Base-by-base conservation (phyloP, 2,888 invertebrate genomes). In the Leuctra nigra region DNA sequence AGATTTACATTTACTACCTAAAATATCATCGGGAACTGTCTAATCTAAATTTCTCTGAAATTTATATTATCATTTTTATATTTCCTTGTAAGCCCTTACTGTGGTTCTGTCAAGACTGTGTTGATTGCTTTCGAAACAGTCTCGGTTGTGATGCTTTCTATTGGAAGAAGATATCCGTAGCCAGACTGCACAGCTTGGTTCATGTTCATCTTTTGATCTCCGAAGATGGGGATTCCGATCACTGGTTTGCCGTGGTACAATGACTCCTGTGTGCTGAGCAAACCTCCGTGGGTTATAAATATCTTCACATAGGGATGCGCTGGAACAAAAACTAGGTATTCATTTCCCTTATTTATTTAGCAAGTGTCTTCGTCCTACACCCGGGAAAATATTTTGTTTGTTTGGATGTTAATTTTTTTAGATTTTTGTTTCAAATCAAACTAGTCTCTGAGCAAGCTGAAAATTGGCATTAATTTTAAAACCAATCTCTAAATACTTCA, bases 261-360 rank as follows among this genome's bases (percentile, higher is more conserved):
- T 1, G 66, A 59, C 55, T 66, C 64, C 23, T 53, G 76, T 11
- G 75, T 70, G 59, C 79, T 78, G 63, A 80, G 72, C 41, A 78
- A 69, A 1, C 81, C 82, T 29, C 79, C 80, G 64, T 81, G 78
- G 13, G 78, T 79, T 57, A 83, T 76, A 61, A 82, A 81, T 0
- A 77, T 65, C 61, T 74, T 75, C 1, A 79, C 71, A 57, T 78
- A 78, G 1, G 72, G 70, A 67, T 82, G 80, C 1, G 74, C 72
- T 11, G 67, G 56, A 24, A 68, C 2, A 41, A n/a, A n/a, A n/a
- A n/a, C n/a, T n/a, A n/a, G n/a, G n/a, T n/a, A n/a, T n/a, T n/a
- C n/a, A n/a, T n/a, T n/a, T n/a, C n/a, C n/a, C n/a, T n/a, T n/a
- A n/a, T n/a, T n/a, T n/a, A n/a, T n/a, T n/a, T n/a, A n/a, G n/a